Conservation (phyloP, 2,113 vertebrate genomes). For the Gymnobelideus leadbeateri region DNA sequence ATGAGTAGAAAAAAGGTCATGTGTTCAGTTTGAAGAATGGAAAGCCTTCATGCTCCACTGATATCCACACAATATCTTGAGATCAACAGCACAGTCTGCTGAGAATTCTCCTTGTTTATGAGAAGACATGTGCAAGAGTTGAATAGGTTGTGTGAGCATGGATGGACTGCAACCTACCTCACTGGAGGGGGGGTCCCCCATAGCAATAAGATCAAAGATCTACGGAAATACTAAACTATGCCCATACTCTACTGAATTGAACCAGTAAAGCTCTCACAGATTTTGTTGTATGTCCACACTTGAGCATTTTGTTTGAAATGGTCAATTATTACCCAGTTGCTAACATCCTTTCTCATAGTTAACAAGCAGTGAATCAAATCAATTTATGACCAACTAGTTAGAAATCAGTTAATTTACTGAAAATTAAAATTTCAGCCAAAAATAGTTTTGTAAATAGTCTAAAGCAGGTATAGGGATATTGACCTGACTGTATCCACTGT, state of each 20-base stretch:
- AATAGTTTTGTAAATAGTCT: neutral
- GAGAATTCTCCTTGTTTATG: neutral
- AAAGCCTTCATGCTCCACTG: neutral
- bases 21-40: neutral
- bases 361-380: neutral
- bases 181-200: neutral
- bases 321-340: neutral
- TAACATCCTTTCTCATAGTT: neutral
- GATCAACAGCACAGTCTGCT: neutral
- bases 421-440: neutral
- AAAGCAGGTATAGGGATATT: neutral
- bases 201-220: neutral
- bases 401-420: neutral
- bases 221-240: neutral
- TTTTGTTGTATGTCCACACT: neutral
- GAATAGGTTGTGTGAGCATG: neutral
- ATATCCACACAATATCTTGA: neutral
- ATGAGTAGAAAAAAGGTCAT: neutral
- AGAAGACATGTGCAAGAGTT: neutral
- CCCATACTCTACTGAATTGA: neutral
- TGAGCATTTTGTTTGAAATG: neutral
- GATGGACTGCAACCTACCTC: neutral
- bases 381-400: neutral
- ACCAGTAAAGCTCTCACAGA: neutral
- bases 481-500: neutral